phyloP scores from a whole-genome alignment of 2,113 vertebrate species.

The Paedocypris sp. region DNA sequence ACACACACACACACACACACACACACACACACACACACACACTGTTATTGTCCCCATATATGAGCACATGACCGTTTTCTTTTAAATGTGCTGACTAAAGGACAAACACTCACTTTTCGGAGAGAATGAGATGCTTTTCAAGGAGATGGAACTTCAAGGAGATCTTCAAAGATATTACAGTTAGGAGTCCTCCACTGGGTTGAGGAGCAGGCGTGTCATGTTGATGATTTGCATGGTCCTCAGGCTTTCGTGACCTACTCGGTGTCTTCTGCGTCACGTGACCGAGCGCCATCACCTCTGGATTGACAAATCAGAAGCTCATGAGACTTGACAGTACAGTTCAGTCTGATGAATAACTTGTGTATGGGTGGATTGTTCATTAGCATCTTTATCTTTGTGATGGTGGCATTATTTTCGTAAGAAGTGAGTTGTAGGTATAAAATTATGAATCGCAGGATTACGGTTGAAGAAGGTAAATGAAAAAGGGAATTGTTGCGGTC shows the following conservation, averaged over 20 bases:
- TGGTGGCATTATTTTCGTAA: neutral
- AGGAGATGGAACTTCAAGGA: neutral
- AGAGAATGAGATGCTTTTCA: neutral
- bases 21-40: neutral
- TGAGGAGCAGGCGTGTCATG: neutral
- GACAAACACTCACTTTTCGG: neutral
- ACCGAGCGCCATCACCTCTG: neutral
- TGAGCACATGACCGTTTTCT: no score
- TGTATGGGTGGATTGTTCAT: neutral
- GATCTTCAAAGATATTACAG: neutral
- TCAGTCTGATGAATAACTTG: neutral
- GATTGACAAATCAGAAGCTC: constrained; percentile 1
- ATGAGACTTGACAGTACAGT: neutral
- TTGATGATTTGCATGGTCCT: neutral
- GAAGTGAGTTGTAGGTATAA: no score
- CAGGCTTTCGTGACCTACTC: neutral
- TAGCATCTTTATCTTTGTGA: neutral
- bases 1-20: neutral
- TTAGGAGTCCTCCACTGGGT: neutral
- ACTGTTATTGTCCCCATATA: neutral
- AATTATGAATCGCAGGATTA: no score
- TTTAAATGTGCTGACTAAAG: neutral
- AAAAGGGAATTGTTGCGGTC: no score
- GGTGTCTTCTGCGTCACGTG: neutral
- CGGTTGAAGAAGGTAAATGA: no score